These are phyloP conservation scores for Bombus confusus DNA, from an alignment of 1,140 invertebrate species.

Conservation along the genomic window DNA sequence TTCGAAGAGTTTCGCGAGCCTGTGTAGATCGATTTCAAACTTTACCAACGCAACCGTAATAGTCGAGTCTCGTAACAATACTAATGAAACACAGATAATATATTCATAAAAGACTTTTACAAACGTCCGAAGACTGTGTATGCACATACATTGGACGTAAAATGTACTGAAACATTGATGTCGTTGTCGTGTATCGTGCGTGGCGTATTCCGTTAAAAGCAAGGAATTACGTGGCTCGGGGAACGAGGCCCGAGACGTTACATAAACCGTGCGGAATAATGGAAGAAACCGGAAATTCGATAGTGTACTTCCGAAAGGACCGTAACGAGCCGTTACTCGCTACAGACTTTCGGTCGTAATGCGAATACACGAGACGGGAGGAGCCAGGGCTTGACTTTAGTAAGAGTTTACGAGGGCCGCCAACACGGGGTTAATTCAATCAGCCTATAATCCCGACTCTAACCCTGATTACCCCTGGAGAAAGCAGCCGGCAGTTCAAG, in stretches of 20 bases:
- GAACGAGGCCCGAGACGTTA: constrained; percentile 23
- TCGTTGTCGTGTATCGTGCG: background rate
- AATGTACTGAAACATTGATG: background rate
- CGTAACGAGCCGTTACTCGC: constrained; percentile 68
- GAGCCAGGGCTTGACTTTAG: constrained; percentile 80
- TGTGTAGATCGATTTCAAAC: background rate
- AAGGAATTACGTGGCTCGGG: constrained; percentile 25
- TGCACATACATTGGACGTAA: too few species aligned
- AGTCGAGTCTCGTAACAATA: background rate
- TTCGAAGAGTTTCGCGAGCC: background rate
- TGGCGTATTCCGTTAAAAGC: constrained; percentile 39
- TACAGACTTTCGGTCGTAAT: constrained; percentile 68
- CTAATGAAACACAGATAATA: too few species aligned
- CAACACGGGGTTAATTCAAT: constrained; percentile 80
- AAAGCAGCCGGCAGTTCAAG: constrained; percentile 60
- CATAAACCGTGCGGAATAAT: constrained; percentile 56
- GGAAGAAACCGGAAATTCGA: constrained; percentile 67
- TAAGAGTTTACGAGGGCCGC: constrained; percentile 81
- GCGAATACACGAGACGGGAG: constrained; percentile 79
- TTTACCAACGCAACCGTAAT: too few species aligned
- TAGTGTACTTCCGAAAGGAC: constrained; percentile 60
- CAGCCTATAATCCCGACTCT: constrained; percentile 79
- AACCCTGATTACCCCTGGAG: constrained; percentile 79
- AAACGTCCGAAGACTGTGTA: background rate
- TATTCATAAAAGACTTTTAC: background rate